phyloP scores from a whole-genome alignment of 2,888 invertebrate species.

The Cryptocephalus moraei region DNA sequence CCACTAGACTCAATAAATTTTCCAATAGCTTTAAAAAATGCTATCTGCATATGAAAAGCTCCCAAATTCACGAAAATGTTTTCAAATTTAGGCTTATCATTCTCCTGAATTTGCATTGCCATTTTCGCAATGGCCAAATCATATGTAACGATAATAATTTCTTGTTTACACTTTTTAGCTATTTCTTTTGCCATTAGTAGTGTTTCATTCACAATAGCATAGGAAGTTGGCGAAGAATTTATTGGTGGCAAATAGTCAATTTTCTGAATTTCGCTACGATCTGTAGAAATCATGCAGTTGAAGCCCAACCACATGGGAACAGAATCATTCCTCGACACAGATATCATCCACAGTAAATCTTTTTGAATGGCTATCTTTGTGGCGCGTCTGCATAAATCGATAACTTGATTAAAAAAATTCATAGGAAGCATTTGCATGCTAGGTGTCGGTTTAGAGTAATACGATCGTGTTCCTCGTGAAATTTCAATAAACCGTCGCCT shows the following conservation, averaged over 20 bases:
- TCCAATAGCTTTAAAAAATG: constrained; percentile 26
- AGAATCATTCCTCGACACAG: constrained; percentile 13
- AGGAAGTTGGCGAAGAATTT: constrained; percentile 5
- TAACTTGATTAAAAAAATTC: constrained; percentile 5
- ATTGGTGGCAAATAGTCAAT: constrained; percentile 6
- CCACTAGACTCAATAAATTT: constrained; percentile 27
- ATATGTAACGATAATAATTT: too few species aligned
- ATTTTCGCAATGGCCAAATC: too few species aligned
- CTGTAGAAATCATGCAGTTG: constrained; percentile 14
- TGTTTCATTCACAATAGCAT: constrained; percentile 6
- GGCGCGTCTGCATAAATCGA: constrained; percentile 3
- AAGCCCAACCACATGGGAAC: constrained; percentile 25
- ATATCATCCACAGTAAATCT: constrained; percentile 19
- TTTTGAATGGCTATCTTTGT: constrained; percentile 17
- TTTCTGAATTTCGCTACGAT: constrained; percentile 4
- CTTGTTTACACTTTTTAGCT: too few species aligned
- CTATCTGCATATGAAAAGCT: constrained; percentile 6
- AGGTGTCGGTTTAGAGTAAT: constrained; percentile 6
- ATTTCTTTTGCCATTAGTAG: too few species aligned
- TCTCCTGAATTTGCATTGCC: constrained; percentile 21
- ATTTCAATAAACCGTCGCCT: constrained; percentile 7
- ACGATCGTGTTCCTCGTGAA: constrained; percentile 2
- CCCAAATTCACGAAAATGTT: constrained; percentile 13
- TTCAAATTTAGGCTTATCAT: constrained; percentile 20
- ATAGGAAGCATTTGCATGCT: constrained; percentile 5